These are phyloP conservation scores for Drosophila kohkoa DNA, from an alignment of 1,140 invertebrate genomes.

Conservation along the genomic window DNA sequence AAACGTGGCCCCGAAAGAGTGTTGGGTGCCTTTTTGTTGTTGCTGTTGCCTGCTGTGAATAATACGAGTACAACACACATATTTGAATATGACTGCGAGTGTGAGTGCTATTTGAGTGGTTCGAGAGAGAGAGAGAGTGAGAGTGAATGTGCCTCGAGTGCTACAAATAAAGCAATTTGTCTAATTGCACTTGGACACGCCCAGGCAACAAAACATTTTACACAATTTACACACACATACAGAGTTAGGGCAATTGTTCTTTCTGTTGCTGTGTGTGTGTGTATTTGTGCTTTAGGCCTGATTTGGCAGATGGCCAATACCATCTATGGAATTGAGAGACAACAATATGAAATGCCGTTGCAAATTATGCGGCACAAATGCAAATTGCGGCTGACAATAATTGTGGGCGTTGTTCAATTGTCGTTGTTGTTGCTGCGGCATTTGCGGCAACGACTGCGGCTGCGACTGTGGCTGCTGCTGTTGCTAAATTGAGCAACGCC, in stretches of 20 bases:
- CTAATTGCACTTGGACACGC: slow-evolving; percentile 72
- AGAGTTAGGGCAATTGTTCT: background rate
- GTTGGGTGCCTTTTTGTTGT: background rate
- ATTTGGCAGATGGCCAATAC: slow-evolving; percentile 61
- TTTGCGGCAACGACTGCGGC: background rate
- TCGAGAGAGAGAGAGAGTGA: background rate
- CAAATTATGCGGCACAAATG: slow-evolving; percentile 78
- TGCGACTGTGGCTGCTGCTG: slow-evolving; percentile 44
- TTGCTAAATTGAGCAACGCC: slow-evolving; percentile 80
- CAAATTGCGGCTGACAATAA: slow-evolving; percentile 78
- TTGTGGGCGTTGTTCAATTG: slow-evolving; percentile 74
- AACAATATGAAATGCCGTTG: slow-evolving; percentile 37
- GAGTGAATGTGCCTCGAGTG: slow-evolving; percentile 1
- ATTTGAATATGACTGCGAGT: slow-evolving; percentile 21
- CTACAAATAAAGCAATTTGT: slow-evolving; percentile 75
- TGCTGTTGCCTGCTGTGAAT: slow-evolving; percentile 12
- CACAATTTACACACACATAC: slow-evolving; percentile 1
- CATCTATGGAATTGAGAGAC: slow-evolving; percentile 41
- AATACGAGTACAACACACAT: slow-evolving; percentile 16
- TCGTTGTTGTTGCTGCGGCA: slow-evolving; percentile 28
- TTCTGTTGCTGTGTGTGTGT: background rate
- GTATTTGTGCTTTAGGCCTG: background rate
- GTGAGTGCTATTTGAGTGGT: background rate
- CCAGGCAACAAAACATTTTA: slow-evolving; percentile 37
- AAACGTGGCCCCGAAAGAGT: slow-evolving; percentile 65